phyloP scores from a whole-genome alignment of 2,888 invertebrate species.

The Drosophila meridionalis region DNA sequence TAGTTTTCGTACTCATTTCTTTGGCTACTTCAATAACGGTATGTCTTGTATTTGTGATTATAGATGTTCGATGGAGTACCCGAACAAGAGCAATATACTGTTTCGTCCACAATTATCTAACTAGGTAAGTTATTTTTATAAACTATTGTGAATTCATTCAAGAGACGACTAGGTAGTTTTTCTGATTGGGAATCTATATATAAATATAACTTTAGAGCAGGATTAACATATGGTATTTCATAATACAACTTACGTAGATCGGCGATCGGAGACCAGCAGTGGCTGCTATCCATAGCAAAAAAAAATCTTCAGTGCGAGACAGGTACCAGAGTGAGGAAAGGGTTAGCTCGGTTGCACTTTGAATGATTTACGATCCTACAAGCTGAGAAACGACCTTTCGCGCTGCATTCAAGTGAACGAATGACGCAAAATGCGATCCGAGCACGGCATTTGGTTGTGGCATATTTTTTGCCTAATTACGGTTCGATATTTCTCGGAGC shows the following conservation, averaged over 20 bases:
- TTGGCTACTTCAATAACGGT: too few species aligned
- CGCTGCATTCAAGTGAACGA: slow-evolving; percentile 31
- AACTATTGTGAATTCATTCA: not conserved
- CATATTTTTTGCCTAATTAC: slow-evolving; percentile 38
- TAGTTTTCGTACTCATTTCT: too few species aligned
- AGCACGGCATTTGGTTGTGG: slow-evolving; percentile 5
- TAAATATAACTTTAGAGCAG: not conserved
- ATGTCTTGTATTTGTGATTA: too few species aligned
- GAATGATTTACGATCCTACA: slow-evolving; percentile 62
- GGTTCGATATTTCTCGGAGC: slow-evolving; percentile 21
- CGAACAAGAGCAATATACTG: too few species aligned
- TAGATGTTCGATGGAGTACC: too few species aligned
- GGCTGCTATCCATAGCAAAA: slow-evolving; percentile 27
- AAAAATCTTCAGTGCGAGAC: slow-evolving; percentile 15
- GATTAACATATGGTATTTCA: not conserved
- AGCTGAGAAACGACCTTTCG: slow-evolving; percentile 27
- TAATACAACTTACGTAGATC: too few species aligned
- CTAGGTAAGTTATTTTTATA: too few species aligned
- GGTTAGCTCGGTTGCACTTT: slow-evolving; percentile 40
- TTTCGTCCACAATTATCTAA: too few species aligned
- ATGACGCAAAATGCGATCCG: slow-evolving; percentile 64
- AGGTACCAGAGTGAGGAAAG: slow-evolving; percentile 57
- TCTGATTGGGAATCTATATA: not conserved
- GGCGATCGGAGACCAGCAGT: slow-evolving; percentile 4
- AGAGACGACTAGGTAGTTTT: not conserved